Base-by-base conservation (phyloP, 2,888 invertebrate species). In the Sinohyriopsis cumingii region DNA sequence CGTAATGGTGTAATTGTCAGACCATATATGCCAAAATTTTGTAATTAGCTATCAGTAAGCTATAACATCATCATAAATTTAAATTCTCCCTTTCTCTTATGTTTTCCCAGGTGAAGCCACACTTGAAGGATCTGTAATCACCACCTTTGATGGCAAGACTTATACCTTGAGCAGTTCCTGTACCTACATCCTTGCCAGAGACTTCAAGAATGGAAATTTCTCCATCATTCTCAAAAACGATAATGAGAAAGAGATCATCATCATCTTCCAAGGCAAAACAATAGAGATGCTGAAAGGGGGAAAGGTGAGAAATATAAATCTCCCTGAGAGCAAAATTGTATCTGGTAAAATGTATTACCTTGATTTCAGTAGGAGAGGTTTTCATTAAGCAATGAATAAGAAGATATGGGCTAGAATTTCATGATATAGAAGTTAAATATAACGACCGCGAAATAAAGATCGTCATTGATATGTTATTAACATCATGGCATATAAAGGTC, bases 121-220 rank as follows among this genome's bases (percentile, higher is more conserved):
- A 88, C 92, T 97, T 82, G 93, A 95, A 12, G 93, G 94, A 25
- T 93, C 94, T n/a, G 94, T 96, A 76, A 94, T 94, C 79, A 93
- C 95, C 78, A 97, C 97, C 0, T 97, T 96, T 88, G 97, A 98
- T 90, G 94, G 94, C 70, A 92, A 92, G 33, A 94, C 95, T 78
- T 93, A 93, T 87, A 93, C 94, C n/a, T 93, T 95, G 80, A 91
- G 92, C 0, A 94, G 94, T 60, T 91, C 92, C 0, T 95, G 97
- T 86, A 94, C 94, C 0, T 96, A 96, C 91, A 90, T 98, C 1
- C 91, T 97, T 66, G 94, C 95, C 0, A 93, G 93, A 65, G 97
- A 97, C 91, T 96, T 95, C 88, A 91, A 94, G 24, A 93, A 93
- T 83, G 92, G 93, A 75, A 94, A 95, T 90, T 97, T 97, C 90